Evolutionary conservation across 2,888 invertebrate species (phyloP), one percentile per base, ranked within the genome.

Genomic region (Rotaria magnacalcarata): DNA sequence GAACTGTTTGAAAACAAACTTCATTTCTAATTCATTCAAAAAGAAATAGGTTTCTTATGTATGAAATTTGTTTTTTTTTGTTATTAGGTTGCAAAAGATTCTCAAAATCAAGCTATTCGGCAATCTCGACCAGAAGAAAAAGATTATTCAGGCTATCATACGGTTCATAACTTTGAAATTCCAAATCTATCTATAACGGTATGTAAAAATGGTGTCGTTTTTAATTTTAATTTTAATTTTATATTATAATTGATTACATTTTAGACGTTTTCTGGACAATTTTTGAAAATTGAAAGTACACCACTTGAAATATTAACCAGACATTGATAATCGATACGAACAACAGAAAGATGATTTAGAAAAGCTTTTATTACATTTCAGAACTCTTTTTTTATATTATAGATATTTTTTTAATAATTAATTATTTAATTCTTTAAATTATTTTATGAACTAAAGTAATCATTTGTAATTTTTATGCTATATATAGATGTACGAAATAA

Each of bases 151-250:
- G 58, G 75, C 16, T 86, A 84, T 43, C 85, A 86, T 47, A 86
- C 86, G 14, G 47, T 85, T 11, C 86, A 86, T 75, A 86, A 86
- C 85, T 84, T 86, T 14, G 86, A 86, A 85, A 86, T 86, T 50
- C 86, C 86, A 34, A 86, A 86, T 80, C 50, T 86, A 60, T 85
- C 86, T 7, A 85, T 86, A 34, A 86, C 86, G 0, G 86, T 86
- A 86, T 0, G 86, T 86, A 86, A 19, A 19, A 34, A 34, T 34
- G 34, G 34, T 34, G 34, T 34, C 34, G 34, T 34, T 2, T 34
- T 34, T 34, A 2, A 34, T 34, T 34, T 34, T 34, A 2, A 34
- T 34, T 34, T n/a, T 52, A 0, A 52, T 52, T 60, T n/a, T 60
- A 27, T 60, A 19, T 60, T 47, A 11, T 47, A 47, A 11, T 10